Evolutionary conservation across 2,888 invertebrate genomes (phyloP).

Genomic region (Epicampocera succincta): DNA sequence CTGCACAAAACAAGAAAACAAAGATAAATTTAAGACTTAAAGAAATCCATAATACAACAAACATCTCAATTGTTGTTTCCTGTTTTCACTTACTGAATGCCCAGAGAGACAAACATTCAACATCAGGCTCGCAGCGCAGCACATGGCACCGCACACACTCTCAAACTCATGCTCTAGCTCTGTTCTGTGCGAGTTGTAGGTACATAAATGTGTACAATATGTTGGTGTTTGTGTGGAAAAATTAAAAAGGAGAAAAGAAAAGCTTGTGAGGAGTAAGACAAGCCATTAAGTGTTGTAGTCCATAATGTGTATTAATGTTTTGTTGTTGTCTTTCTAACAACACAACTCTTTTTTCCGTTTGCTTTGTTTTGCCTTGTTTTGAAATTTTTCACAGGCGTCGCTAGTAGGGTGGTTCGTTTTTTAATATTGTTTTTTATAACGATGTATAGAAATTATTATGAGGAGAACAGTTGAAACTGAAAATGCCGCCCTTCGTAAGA

Average conservation of each 20-base stretch:
- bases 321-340: background rate
- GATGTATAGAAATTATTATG: too few relatives aligned
- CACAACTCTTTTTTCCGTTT: constrained; percentile 10
- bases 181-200: background rate
- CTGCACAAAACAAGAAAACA: constrained; percentile 11
- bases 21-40: constrained; percentile 51
- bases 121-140: constrained; percentile 20
- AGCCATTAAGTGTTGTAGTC: constrained; percentile 63
- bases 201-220: background rate
- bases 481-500: too few relatives aligned
- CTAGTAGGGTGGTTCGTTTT: background rate
- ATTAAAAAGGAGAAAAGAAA: constrained; percentile 9
- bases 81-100: constrained; percentile 53
- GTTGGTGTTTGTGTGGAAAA: too few relatives aligned
- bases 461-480: too few relatives aligned
- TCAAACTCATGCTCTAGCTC: background rate
- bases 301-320: constrained; percentile 37
- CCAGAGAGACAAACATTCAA: constrained; percentile 38
- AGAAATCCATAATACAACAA: constrained; percentile 55
- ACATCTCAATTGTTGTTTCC: constrained; percentile 67
- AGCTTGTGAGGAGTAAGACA: constrained; percentile 52
- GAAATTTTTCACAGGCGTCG: background rate
- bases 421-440: too few relatives aligned
- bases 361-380: constrained; percentile 16
- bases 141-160: constrained; percentile 24